A percentile compares a stretch with the other conserved stretches of the same genome.
phyloP scores from a whole-genome alignment of 1,140 invertebrate species.

The Dermatophagoides farinae region DNA sequence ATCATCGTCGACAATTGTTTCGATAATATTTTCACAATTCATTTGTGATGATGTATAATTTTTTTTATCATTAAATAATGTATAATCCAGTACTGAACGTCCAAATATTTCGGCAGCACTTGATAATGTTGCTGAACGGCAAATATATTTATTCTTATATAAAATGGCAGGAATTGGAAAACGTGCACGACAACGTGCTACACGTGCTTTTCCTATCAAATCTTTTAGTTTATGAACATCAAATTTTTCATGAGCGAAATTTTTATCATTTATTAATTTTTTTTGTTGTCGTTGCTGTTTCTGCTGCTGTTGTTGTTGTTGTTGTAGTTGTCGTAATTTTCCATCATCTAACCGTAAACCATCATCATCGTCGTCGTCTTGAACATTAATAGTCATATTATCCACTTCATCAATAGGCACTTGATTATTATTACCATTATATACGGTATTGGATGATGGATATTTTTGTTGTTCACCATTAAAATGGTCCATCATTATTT shows the following conservation, averaged over 20 bases:
- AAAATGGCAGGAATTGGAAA: slow-evolving; percentile 60
- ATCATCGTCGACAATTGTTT: not conserved
- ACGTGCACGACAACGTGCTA: slow-evolving; percentile 45
- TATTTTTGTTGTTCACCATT: too few relatives aligned
- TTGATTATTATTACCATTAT: too few relatives aligned
- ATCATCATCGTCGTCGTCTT: slow-evolving; percentile 7
- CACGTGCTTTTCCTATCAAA: slow-evolving; percentile 37
- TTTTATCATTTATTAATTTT: slow-evolving; percentile 25
- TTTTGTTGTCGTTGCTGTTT: too few relatives aligned
- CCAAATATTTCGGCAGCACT: slow-evolving; percentile 51
- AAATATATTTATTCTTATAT: slow-evolving; percentile 40
- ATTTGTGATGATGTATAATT: not conserved
- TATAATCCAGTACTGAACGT: slow-evolving; percentile 34
- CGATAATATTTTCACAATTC: not conserved
- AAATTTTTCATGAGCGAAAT: slow-evolving; percentile 29
- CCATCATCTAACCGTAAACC: not conserved
- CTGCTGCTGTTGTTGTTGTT: slow-evolving; percentile 13
- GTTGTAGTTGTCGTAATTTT: too few relatives aligned
- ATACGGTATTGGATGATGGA: too few relatives aligned
- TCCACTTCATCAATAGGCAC: not conserved
- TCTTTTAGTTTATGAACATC: slow-evolving; percentile 37
- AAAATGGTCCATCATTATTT: not conserved
- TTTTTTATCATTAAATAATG: slow-evolving; percentile 27
- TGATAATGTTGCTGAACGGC: slow-evolving; percentile 41
- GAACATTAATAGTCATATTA: not conserved